Evolutionary conservation across 1,140 invertebrate species (phyloP).

Genomic region (Caenorhabditis latens): DNA sequence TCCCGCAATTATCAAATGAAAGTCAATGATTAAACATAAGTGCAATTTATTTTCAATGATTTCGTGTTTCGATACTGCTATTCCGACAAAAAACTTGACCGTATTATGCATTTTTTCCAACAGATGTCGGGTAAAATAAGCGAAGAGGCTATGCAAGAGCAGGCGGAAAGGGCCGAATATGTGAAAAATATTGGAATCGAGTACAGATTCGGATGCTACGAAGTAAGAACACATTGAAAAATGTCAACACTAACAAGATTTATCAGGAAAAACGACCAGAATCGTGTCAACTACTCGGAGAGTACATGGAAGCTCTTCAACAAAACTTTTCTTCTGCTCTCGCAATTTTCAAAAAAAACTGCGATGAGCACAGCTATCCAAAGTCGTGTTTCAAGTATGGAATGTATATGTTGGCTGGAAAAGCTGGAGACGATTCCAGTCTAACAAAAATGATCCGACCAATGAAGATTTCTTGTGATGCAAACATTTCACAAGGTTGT

Average conservation of each 20-base stretch:
- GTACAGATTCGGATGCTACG: constrained; percentile 76
- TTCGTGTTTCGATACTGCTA: neutral
- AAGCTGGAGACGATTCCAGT: constrained; percentile 56
- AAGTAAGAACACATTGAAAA: constrained; percentile 57
- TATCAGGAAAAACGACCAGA: constrained; percentile 75
- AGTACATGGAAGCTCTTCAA: constrained; percentile 74
- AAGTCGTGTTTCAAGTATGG: constrained; percentile 75
- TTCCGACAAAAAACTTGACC: neutral
- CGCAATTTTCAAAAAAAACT: constrained; percentile 71
- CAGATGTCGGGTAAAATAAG: constrained; percentile 55
- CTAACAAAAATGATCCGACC: constrained; percentile 69
- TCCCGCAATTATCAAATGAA: constrained; percentile 32
- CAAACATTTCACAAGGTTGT: constrained; percentile 71
- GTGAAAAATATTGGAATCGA: constrained; percentile 77
- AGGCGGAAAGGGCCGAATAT: constrained; percentile 73
- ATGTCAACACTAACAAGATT: neutral
- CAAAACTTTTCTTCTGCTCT: constrained; percentile 70
- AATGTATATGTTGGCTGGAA: constrained; percentile 71
- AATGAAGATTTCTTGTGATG: constrained; percentile 74
- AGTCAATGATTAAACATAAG: neutral
- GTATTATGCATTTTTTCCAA: neutral
- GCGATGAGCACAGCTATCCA: constrained; percentile 70
- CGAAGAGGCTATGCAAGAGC: constrained; percentile 66
- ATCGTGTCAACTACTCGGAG: constrained; percentile 74
- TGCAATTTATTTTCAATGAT: neutral